Conservation (phyloP, 2,797 vertebrate species). For the Scyliorhinus canicula region DNA sequence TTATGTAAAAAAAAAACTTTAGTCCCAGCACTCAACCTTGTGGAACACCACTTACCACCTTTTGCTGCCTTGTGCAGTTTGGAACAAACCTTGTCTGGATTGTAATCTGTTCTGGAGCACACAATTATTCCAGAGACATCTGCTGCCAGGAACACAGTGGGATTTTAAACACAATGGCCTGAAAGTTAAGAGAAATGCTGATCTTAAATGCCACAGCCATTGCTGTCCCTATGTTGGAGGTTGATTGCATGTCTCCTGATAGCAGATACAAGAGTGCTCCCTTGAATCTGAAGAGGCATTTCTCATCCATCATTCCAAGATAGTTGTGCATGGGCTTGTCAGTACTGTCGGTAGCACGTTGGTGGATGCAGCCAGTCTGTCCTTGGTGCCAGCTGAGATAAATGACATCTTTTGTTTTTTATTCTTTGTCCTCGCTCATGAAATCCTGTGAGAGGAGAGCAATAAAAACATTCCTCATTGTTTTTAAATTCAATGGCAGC, state of each 20-base stretch:
- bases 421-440: not conserved
- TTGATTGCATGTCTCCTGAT: not conserved
- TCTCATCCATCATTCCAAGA: not conserved
- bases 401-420: conserved; percentile 7
- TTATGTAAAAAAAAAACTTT: not conserved
- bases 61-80: not conserved
- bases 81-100: not conserved
- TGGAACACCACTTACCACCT: not conserved
- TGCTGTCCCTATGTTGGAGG: not conserved
- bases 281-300: not conserved
- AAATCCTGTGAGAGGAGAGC: not conserved
- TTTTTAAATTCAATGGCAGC: not conserved
- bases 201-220: not conserved
- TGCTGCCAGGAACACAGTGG: not conserved
- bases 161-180: not conserved
- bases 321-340: not conserved
- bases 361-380: not conserved
- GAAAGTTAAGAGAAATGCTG: not conserved
- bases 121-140: not conserved
- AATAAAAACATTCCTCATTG: not conserved
- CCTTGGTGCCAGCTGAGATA: not conserved
- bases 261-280: not conserved
- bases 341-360: not conserved
- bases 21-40: not conserved
- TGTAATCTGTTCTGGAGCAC: not conserved